Percentiles rank a stretch among this genome's conserved stretches.
phyloP scores from a whole-genome alignment of 2,113 vertebrate species.

The Leptobrachium ailaonicum region DNA sequence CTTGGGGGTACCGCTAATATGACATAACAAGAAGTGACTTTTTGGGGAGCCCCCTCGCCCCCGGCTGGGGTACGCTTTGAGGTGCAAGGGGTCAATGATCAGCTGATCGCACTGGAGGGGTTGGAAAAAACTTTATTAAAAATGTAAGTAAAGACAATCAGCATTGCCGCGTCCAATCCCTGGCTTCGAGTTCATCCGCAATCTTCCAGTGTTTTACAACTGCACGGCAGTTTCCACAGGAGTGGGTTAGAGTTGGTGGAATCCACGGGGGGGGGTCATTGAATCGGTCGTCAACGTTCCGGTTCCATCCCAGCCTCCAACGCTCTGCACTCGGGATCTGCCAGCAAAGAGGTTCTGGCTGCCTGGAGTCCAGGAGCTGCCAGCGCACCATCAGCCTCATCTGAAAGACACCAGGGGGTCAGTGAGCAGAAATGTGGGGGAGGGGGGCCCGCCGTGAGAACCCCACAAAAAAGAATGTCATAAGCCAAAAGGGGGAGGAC shows the following conservation, averaged over 20 bases:
- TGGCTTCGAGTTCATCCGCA: conserved; percentile 4
- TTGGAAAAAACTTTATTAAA: no score
- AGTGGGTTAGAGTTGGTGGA: neutral
- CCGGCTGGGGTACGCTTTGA: no score
- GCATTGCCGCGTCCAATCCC: neutral
- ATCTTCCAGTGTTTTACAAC: neutral
- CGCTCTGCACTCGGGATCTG: conserved; percentile 85
- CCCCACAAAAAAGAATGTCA: no score
- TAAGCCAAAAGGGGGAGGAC: no score
- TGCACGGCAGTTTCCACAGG: conserved; percentile 12
- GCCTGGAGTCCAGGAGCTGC: conserved; percentile 78
- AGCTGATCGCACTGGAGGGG: neutral
- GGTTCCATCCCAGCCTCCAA: no score
- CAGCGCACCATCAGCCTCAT: conserved; percentile 87
- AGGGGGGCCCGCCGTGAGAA: no score
- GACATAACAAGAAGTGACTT: no score
- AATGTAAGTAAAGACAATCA: neutral
- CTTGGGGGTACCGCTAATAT: no score
- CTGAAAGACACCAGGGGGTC: conserved; percentile 74
- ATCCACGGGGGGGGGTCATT: neutral
- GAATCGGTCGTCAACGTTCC: no score
- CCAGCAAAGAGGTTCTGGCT: conserved; percentile 83
- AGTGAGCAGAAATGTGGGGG: no score
- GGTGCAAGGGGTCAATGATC: no score
- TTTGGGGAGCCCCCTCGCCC: no score